These are phyloP conservation scores for Apaloderma vittatum DNA, from an alignment of 2,113 vertebrate genomes.

Conservation along the genomic window DNA sequence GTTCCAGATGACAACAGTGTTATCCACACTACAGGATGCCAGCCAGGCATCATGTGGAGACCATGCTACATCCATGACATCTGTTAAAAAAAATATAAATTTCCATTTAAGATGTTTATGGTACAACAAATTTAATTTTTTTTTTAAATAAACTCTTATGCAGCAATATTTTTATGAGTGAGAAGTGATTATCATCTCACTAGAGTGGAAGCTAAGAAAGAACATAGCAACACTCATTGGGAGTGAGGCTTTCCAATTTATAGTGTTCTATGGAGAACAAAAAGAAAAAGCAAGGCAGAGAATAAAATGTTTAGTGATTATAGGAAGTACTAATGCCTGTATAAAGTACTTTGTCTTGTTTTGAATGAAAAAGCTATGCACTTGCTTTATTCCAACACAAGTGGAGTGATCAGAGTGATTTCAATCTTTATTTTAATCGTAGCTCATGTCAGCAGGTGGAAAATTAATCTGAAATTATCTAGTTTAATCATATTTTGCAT, in stretches of 20 bases:
- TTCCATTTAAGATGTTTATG: not conserved
- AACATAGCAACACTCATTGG: not conserved
- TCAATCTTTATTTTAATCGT: not conserved
- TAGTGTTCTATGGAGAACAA: fast-evolving
- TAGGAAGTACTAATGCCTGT: not conserved
- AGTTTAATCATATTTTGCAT: not conserved
- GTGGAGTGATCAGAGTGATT: not conserved
- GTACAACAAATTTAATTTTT: not conserved
- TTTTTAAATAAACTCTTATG: not conserved
- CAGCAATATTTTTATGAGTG: not conserved
- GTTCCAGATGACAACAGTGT: constrained; percentile 99
- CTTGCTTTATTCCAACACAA: not conserved
- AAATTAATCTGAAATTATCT: not conserved
- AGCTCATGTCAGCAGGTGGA: not conserved
- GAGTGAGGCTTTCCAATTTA: not conserved
- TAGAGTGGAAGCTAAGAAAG: not conserved
- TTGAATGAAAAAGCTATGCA: not conserved
- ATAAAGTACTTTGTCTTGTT: not conserved
- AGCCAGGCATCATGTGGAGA: constrained; percentile 97
- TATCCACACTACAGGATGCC: constrained; percentile 98
- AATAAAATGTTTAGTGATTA: not conserved
- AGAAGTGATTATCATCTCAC: not conserved
- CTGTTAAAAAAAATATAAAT: constrained; percentile 71
- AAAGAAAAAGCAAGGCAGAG: not conserved
- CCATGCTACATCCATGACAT: constrained; percentile 99